Evolutionary conservation across 35 echinoderm and acorn worm species (phyloP).

Genomic region (Amphiura filiformis): DNA sequence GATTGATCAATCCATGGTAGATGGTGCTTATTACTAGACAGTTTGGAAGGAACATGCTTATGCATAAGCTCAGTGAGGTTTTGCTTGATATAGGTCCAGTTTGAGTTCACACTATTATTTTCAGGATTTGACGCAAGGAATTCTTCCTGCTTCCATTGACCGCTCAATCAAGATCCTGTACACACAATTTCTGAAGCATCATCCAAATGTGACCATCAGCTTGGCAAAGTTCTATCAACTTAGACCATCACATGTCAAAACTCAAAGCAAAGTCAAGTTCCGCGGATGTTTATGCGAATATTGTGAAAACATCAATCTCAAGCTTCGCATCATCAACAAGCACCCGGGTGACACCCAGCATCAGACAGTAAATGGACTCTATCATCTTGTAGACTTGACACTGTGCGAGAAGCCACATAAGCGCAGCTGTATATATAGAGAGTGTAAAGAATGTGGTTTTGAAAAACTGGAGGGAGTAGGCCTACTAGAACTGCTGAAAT

Average conservation of each 20-base stretch:
- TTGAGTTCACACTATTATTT: no score
- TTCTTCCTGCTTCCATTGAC: neutral
- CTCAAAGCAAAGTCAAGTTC: neutral
- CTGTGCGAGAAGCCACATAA: neutral
- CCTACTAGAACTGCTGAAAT: neutral
- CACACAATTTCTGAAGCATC: neutral
- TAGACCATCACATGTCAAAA: neutral
- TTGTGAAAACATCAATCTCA: constrained; percentile 35
- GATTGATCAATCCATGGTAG: no score
- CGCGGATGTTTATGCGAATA: constrained; percentile 42
- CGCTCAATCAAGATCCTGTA: neutral
- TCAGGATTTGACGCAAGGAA: no score
- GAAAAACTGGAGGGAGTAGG: neutral
- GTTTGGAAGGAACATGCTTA: no score
- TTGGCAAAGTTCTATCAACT: neutral
- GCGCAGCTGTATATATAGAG: neutral
- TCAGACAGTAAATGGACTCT: neutral
- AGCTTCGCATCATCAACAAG: neutral
- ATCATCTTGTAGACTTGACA: neutral
- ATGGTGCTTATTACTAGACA: no score
- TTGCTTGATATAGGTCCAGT: no score
- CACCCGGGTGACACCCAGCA: neutral
- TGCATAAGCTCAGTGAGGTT: no score
- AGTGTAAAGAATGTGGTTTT: neutral
- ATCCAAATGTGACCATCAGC: neutral